Evolutionary conservation across 1,140 invertebrate species (phyloP), one percentile per base, ranked within the genome.

Genomic region (Tigriopus japonicus): DNA sequence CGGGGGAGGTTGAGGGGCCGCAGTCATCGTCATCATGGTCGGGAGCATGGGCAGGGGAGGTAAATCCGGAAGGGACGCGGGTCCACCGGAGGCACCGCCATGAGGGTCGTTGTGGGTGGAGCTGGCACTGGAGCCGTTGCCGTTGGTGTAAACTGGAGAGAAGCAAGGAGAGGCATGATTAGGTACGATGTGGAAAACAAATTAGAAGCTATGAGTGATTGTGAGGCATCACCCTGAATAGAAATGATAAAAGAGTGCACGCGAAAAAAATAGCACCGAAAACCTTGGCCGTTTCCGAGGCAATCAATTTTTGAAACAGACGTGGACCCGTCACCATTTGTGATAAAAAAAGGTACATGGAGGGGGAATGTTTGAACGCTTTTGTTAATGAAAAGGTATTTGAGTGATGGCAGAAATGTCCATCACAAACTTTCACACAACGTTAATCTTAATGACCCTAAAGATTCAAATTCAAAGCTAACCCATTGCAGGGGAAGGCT

Each of bases 121-220:
- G 45, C 45, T 49, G n/a, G 45, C n/a, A 49, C n/a, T 49, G n/a
- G 45, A 49, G 45, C 21, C n/a, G 45, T 21, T 21, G 45, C 45
- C 45, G 45, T 49, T 49, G 45, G 45, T 21, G 45, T 49, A 49
- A 49, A 49, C 45, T 49, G 45, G n/a, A 49, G 45, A 21, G 45
- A 17, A 12, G 21, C 2, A 49, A 49, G n/a, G 6, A 49, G 21
- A 49, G n/a, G n/a, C n/a, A 49, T 17, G n/a, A 10, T 5, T 49
- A 5, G 21, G 12, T 17, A 3, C 2, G 2, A 6, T 49, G 3
- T 49, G 5, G 6, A 21, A 49, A 49, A 21, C n/a, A 43, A 43
- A 15, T 15, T 12, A 43, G 42, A 43, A 43, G 15, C 42, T 15
- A 10, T 43, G 10, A 10, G 15, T 15, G 42, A 12, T 10, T 15